These are phyloP conservation scores for Calonectris borealis DNA, from an alignment of 2,113 vertebrate genomes.

Conservation along the genomic window DNA sequence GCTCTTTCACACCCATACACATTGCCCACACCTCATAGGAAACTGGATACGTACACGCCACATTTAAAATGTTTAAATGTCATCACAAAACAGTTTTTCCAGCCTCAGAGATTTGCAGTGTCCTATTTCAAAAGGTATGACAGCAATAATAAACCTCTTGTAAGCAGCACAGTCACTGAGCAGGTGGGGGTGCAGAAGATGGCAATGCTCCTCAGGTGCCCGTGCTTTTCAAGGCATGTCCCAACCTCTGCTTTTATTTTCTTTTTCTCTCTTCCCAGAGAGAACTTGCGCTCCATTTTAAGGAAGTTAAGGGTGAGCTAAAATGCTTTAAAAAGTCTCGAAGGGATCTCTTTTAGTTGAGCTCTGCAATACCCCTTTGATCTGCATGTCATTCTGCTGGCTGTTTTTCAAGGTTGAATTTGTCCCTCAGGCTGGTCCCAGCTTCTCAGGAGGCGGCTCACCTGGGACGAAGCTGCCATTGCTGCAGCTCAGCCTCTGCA, in stretches of 20 bases:
- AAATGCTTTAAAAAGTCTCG: not conserved
- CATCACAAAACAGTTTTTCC: not conserved
- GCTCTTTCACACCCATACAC: not conserved
- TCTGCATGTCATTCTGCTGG: not conserved
- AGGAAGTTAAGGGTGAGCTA: not conserved
- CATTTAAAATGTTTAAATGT: not conserved
- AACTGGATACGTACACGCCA: fast-evolving
- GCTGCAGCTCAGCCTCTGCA: not conserved
- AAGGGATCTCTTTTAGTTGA: not conserved
- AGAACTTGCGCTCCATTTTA: not conserved
- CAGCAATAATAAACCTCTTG: not conserved
- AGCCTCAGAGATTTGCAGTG: not conserved
- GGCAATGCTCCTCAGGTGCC: not conserved
- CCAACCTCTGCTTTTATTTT: not conserved
- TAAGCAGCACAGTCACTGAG: not conserved
- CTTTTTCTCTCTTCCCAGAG: not conserved
- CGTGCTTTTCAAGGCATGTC: not conserved
- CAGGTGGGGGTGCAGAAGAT: not conserved
- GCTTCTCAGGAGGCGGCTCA: not conserved
- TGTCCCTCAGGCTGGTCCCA: not conserved
- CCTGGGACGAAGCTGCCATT: not conserved
- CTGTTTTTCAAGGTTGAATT: not conserved
- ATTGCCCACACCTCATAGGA: not conserved
- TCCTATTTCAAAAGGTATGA: not conserved
- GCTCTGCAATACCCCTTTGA: not conserved